Evolutionary conservation across 2,113 vertebrate genomes (phyloP), one percentile per base, ranked within the genome.

Genomic region (Charadrius vociferus): DNA sequence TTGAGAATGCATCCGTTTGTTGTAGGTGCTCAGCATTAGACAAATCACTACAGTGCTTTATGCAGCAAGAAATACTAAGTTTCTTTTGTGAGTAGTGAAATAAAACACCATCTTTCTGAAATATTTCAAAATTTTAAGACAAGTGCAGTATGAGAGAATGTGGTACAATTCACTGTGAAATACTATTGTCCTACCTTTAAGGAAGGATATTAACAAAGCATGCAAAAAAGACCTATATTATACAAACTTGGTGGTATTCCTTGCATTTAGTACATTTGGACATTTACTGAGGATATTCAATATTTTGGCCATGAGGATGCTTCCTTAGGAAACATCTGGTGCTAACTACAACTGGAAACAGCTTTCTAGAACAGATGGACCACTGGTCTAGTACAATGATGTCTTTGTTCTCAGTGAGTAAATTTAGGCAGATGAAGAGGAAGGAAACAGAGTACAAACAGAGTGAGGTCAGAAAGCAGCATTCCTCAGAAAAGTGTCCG

Each of bases 321-420:
- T 96, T 97, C 91, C 89, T 95, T 95, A 94, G 97, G 96, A 97
- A 97, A 96, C 96, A 95, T 75, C 95, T 97, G 95, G 77, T 11
- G 3, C 53, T 95, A 72, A 36, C 43, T 88, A 23, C 68, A 53
- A 10, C 73, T 91, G 45, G 77, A 84, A 95, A 89, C 27, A 81
- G 65, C 65, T 81, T 94, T 95, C 73, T 79, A 86, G 90, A 95
- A 18, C 95, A 96, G 92, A 94, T 53, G 68, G 77, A 75, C 37
- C 80, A 61, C 49, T 71, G 52, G 19, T 92, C 83, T 68, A 39
- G 45, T 72, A 95, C 88, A 95, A 95, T 92, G 75, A 65, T 65
- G 61, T 20, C 93, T 95, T 94, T 97, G 94, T 97, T 97, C 68
- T 87, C 77, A 47, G 65, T 49, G 61, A 75, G 73, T 86, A 94